phyloP scores from a whole-genome alignment of 1,140 invertebrate genomes.

The Polypedilum vanderplanki region DNA sequence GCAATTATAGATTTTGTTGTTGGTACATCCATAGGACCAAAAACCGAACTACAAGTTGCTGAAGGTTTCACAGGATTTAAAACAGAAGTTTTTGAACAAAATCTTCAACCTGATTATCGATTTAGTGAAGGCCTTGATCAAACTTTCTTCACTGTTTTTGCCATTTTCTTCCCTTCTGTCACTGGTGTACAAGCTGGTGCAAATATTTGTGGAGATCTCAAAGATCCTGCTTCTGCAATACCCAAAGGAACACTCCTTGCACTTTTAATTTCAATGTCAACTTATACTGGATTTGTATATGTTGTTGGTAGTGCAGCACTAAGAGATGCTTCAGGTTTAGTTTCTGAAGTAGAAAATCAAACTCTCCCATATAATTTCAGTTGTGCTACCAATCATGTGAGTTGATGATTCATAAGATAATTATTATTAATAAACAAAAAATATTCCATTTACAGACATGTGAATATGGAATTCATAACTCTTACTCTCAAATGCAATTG shows the following conservation, averaged over 20 bases:
- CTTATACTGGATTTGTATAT: constrained; percentile 68
- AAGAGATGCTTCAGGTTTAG: constrained; percentile 67
- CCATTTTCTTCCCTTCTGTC: constrained; percentile 89
- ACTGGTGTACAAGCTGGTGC: constrained; percentile 93
- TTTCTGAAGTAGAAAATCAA: constrained; percentile 49
- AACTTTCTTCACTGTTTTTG: constrained; percentile 80
- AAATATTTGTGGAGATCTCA: constrained; percentile 87
- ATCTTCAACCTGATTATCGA: constrained; percentile 65
- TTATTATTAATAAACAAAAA: background rate
- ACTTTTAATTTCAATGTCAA: constrained; percentile 66
- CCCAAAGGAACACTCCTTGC: constrained; percentile 76
- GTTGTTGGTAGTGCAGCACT: constrained; percentile 65
- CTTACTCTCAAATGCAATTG: constrained; percentile 71
- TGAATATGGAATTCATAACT: constrained; percentile 45
- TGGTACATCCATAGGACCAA: constrained; percentile 74
- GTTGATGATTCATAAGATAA: background rate
- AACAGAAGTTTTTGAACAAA: constrained; percentile 60
- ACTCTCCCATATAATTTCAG: constrained; percentile 38
- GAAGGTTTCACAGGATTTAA: constrained; percentile 74
- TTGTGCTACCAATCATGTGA: background rate
- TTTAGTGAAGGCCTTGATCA: constrained; percentile 60
- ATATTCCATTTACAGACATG: constrained; percentile 33
- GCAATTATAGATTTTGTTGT: constrained; percentile 83
- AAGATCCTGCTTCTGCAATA: constrained; percentile 77
- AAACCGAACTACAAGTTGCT: constrained; percentile 46